These are phyloP conservation scores for Charina bottae DNA, from an alignment of 2,113 vertebrate genomes.

Conservation along the genomic window DNA sequence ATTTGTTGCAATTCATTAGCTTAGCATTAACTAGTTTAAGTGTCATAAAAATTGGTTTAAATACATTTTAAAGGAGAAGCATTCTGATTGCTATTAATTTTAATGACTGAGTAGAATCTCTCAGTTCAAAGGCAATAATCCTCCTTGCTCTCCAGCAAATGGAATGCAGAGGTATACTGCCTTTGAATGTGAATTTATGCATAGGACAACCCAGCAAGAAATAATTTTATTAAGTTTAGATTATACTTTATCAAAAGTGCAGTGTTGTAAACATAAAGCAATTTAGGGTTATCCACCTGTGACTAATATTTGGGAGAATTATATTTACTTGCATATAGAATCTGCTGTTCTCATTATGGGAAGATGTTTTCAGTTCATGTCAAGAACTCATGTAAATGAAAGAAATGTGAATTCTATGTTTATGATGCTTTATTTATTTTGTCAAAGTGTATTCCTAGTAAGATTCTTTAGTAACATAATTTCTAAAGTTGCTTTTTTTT, in stretches of 20 bases:
- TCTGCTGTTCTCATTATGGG: not conserved
- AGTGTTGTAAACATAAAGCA: not conserved
- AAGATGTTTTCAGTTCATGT: not conserved
- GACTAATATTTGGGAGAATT: not conserved
- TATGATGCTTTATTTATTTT: not conserved
- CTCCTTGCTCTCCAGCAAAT: not conserved
- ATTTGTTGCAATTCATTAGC: not conserved
- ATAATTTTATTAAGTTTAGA: not conserved
- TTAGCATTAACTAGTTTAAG: not conserved
- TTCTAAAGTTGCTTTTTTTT: not conserved
- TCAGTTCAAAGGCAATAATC: not conserved
- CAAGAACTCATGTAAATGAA: not conserved
- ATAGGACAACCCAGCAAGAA: not conserved
- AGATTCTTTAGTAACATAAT: not conserved
- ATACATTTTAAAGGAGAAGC: not conserved
- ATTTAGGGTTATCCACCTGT: not conserved
- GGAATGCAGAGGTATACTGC: not conserved
- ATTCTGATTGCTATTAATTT: not conserved
- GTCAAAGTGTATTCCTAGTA: not conserved
- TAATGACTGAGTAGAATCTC: not conserved
- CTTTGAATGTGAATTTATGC: not conserved
- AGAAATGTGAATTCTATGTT: not conserved
- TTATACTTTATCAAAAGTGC: not conserved
- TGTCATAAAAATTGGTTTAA: not conserved
- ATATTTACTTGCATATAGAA: not conserved